Percentiles rank a stretch among this genome's conserved stretches.
These are phyloP conservation scores for Arenicola marina DNA, from an alignment of 2,888 invertebrate species.

Conservation along the genomic window DNA sequence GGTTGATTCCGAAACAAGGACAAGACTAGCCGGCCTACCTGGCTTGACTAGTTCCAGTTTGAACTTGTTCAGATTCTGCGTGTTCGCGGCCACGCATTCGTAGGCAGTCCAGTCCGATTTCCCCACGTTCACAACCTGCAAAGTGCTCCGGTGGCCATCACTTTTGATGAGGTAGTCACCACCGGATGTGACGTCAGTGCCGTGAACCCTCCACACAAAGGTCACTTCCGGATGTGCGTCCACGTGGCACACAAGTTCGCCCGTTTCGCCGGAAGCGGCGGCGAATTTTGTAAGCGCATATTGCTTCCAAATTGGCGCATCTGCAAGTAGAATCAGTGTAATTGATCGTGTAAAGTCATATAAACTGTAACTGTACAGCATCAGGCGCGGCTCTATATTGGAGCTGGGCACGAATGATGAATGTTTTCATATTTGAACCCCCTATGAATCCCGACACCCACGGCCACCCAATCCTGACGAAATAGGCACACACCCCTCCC, in stretches of 20 bases:
- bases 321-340: constrained; percentile 7
- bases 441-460: no score
- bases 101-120: constrained; percentile 2
- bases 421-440: no score
- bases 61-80: background rate
- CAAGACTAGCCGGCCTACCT: constrained; percentile 5
- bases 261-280: background rate
- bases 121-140: background rate
- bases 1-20: no score
- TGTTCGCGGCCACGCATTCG: constrained; percentile 1
- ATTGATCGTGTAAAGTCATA: no score
- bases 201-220: background rate
- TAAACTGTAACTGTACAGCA: no score
- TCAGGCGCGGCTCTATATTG: no score
- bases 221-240: constrained; percentile 1
- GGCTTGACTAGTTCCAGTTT: constrained; percentile 7
- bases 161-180: background rate
- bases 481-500: no score
- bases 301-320: constrained; percentile 5
- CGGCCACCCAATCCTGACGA: no score
- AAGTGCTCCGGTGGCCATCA: background rate
- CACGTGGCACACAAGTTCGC: constrained; percentile 1
- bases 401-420: no score
- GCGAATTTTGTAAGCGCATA: constrained; percentile 12
- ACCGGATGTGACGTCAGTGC: background rate